A percentile compares a stretch with the other conserved stretches of the same genome.
Conservation (phyloP, 2,888 invertebrate genomes). For the Lumbricus terrestris region DNA sequence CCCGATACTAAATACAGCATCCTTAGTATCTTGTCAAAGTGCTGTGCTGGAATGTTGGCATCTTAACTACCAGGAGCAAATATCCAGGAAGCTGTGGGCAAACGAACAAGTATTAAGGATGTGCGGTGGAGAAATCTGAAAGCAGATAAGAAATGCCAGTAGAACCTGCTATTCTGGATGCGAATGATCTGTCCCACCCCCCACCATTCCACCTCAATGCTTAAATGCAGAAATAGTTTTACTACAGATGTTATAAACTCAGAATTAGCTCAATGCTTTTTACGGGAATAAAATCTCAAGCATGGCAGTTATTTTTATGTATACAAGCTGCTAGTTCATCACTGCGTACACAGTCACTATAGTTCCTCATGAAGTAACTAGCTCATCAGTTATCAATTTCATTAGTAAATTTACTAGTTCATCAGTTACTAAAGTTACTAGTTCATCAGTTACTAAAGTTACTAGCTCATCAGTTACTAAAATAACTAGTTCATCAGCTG, state of each 20-base stretch:
- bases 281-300: no score
- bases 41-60: background rate
- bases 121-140: background rate
- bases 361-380: no score
- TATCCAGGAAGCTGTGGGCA: background rate
- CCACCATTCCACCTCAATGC: background rate
- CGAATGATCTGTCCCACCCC: background rate
- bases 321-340: no score
- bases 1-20: background rate
- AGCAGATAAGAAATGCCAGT: background rate
- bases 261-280: background rate
- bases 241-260: background rate
- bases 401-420: no score
- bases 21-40: background rate
- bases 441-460: no score
- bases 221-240: background rate
- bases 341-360: no score
- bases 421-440: no score
- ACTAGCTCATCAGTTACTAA: no score
- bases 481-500: background rate
- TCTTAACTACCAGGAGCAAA: background rate
- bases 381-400: no score
- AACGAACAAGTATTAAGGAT: background rate
- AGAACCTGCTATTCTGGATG: background rate
- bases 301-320: no score